These are phyloP conservation scores for Polypterus bichir DNA, from an alignment of 2,113 vertebrate species.

Conservation along the genomic window DNA sequence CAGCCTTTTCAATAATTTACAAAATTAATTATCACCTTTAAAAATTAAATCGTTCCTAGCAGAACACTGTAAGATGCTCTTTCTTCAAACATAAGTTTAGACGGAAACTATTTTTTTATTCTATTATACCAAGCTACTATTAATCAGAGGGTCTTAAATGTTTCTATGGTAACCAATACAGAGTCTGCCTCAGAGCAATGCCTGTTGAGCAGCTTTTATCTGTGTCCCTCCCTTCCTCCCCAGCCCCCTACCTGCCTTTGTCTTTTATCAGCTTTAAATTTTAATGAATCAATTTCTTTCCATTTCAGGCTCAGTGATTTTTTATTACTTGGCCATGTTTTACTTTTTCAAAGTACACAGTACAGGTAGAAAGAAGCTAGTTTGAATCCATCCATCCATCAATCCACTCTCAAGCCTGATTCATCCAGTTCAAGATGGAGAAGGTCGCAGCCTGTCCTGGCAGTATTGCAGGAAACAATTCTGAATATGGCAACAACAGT, in stretches of 20 bases:
- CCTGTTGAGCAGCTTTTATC: too few species aligned
- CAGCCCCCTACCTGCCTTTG: slow-evolving; percentile 9
- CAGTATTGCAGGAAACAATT: too few species aligned
- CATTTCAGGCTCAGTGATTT: too few species aligned
- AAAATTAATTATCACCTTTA: slow-evolving; percentile 1
- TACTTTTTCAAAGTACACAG: too few species aligned
- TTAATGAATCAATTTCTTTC: slow-evolving; percentile 12
- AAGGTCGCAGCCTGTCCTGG: too few species aligned
- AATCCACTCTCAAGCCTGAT: too few species aligned
- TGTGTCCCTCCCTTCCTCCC: neutral
- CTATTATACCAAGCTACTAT: neutral
- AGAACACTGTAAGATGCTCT: neutral
- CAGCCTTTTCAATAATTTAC: neutral
- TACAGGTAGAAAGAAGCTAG: too few species aligned
- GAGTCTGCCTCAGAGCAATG: neutral
- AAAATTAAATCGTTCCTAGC: neutral
- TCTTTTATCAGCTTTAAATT: slow-evolving; percentile 9
- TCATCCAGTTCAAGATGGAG: too few species aligned
- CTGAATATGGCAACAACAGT: too few species aligned
- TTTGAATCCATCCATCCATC: too few species aligned
- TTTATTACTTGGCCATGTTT: too few species aligned
- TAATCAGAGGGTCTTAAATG: slow-evolving; percentile 9
- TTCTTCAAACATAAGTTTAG: neutral
- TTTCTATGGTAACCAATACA: slow-evolving; percentile 16
- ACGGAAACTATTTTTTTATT: slow-evolving; percentile 5